Evolutionary conservation across 2,797 vertebrate genomes (phyloP).

Genomic region (Echiichthys vipera): DNA sequence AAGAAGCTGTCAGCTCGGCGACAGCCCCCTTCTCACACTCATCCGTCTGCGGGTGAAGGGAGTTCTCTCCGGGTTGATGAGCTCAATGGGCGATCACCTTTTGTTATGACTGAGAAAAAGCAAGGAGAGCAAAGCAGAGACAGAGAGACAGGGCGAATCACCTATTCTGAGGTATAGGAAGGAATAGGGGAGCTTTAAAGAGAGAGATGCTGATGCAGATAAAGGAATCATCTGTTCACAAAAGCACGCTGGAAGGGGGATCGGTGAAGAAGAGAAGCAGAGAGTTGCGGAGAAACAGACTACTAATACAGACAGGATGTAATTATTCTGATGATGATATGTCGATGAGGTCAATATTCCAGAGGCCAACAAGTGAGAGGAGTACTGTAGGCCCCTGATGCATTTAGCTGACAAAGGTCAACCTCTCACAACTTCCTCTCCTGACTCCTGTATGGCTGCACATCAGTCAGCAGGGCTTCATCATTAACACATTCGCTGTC

Average conservation of each 20-base stretch:
- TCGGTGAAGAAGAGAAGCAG: neutral
- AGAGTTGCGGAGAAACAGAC: neutral
- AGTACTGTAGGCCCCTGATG: slow-evolving; percentile 18
- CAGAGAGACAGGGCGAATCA: slow-evolving; percentile 46
- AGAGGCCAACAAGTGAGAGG: slow-evolving; percentile 24
- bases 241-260: neutral
- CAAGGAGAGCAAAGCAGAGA: slow-evolving; percentile 41
- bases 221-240: slow-evolving; percentile 35
- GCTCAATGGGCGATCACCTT: slow-evolving; percentile 78
- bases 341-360: slow-evolving; percentile 51
- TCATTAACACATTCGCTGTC: slow-evolving; percentile 74
- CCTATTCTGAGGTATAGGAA: slow-evolving; percentile 58
- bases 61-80: slow-evolving; percentile 73
- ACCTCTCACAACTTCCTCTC: slow-evolving; percentile 50
- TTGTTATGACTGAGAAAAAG: too few species aligned
- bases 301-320: neutral
- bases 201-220: slow-evolving; percentile 32
- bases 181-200: slow-evolving; percentile 29
- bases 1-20: slow-evolving; percentile 73
- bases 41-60: slow-evolving; percentile 66
- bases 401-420: slow-evolving; percentile 67
- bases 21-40: slow-evolving; percentile 65
- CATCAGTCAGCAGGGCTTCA: slow-evolving; percentile 65
- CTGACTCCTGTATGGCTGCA: slow-evolving; percentile 46
- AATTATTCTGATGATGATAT: slow-evolving; percentile 51